These are phyloP conservation scores for Ruditapes philippinarum DNA, from an alignment of 1,140 invertebrate genomes.

Conservation along the genomic window DNA sequence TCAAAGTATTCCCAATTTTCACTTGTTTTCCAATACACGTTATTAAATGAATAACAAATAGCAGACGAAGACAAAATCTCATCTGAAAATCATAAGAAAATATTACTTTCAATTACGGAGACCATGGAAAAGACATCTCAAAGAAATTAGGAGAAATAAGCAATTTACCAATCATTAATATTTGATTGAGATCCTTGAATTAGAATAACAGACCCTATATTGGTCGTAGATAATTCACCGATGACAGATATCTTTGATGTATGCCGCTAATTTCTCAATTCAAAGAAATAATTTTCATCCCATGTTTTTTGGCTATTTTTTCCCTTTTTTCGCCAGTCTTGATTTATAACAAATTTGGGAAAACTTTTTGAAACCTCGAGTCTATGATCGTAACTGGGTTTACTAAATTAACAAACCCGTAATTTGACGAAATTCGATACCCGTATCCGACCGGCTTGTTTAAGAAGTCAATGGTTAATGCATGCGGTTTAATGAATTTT, in stretches of 20 bases:
- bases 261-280: slow-evolving; percentile 63
- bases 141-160: slow-evolving; percentile 32
- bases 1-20: no score
- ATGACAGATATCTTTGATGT: slow-evolving; percentile 63
- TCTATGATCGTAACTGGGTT: slow-evolving; percentile 34
- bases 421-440: slow-evolving; percentile 56
- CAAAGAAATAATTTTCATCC: slow-evolving; percentile 38
- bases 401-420: slow-evolving; percentile 50
- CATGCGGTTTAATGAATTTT: slow-evolving; percentile 66
- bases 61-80: no score
- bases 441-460: neutral
- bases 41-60: no score
- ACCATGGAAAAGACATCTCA: slow-evolving; percentile 35
- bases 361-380: slow-evolving; percentile 1
- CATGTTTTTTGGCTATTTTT: neutral
- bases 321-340: slow-evolving; percentile 13
- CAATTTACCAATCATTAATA: slow-evolving; percentile 51
- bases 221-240: slow-evolving; percentile 20
- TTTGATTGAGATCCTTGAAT: slow-evolving; percentile 34
- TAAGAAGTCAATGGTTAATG: slow-evolving; percentile 26
- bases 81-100: neutral
- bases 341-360: slow-evolving; percentile 45
- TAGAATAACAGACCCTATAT: slow-evolving; percentile 47
- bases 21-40: no score
- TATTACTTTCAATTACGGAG: neutral